Evolutionary conservation across 2,888 invertebrate genomes (phyloP), one percentile per base, ranked within the genome.

Genomic region (Eupithecia subumbrata): DNA sequence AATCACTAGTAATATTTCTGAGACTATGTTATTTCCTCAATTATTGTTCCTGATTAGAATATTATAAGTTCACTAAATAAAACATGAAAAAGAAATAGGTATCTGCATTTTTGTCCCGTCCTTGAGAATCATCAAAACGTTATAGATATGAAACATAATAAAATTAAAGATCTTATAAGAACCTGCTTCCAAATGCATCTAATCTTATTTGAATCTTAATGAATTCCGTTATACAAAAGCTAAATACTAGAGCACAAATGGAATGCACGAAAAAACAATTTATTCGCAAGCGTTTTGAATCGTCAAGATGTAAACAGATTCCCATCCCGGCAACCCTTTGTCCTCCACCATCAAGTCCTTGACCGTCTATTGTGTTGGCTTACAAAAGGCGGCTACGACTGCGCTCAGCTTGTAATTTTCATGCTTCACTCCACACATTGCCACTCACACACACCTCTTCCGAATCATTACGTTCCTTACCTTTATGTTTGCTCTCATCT

Each of bases 401-500:
- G 93, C 91, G 86, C 89, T 86, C 87, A 63, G 88, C 88, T 89
- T 93, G 92, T 93, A 91, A 94, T 93, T 91, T 95, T 93, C 91
- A 94, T 91, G 93, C 88, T 88, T 90, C 90, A 87, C 88, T 92
- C 92, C 88, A 89, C 88, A 88, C 92, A 94, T 93, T 93, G 91
- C 92, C 90, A 88, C 89, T 85, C 87, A 89, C 91, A 90, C 90
- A 90, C 90, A 92, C 92, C 90, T 90, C 91, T 94, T 94, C 93
- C 94, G 89, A 94, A 92, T 94, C 94, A 95, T 95, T 95, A 95
- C 91, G 89, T 90, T 89, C 90, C 87, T 88, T 89, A 90, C 90
- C 89, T 92, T 93, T 94, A 90, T 93, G 88, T 88, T 83, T 87
- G 84, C 87, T 89, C 86, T 87, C 87, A 87, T 80, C 79, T 92